Percentiles rank a stretch among this genome's conserved stretches.
Evolutionary conservation across 1,140 invertebrate genomes (phyloP).

Genomic region (Drosophila tsacasi): DNA sequence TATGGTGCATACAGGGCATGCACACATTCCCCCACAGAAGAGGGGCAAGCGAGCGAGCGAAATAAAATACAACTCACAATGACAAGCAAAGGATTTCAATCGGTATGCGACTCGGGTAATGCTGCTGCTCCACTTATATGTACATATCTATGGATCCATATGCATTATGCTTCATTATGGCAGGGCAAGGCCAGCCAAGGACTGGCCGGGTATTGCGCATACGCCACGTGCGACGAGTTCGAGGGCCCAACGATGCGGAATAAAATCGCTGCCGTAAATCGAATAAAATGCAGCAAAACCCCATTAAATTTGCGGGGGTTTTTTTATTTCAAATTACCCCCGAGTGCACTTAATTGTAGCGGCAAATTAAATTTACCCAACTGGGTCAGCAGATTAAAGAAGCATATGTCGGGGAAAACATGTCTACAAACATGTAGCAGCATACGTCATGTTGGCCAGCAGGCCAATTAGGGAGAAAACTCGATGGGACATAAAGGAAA

Average conservation of each 20-base stretch:
- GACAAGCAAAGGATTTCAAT: slow-evolving; percentile 63
- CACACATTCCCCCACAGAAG: slow-evolving; percentile 16
- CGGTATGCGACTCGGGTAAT: slow-evolving; percentile 29
- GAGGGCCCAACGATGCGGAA: slow-evolving; percentile 20
- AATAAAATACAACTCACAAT: slow-evolving; percentile 55
- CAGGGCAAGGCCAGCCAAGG: slow-evolving; percentile 32
- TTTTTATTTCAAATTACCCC: background rate
- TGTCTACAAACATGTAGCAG: background rate
- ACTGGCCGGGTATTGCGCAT: slow-evolving; percentile 21
- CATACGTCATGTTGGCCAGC: slow-evolving; percentile 35
- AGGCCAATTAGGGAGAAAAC: slow-evolving; percentile 32
- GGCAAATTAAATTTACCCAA: slow-evolving; percentile 37
- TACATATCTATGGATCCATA: slow-evolving; percentile 40
- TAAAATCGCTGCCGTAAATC: slow-evolving; percentile 26
- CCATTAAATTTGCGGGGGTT: slow-evolving; percentile 24
- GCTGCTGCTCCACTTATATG: slow-evolving; percentile 24
- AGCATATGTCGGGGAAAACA: slow-evolving; percentile 32
- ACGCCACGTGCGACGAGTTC: slow-evolving; percentile 12
- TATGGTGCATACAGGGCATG: slow-evolving; percentile 23
- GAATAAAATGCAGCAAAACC: slow-evolving; percentile 33
- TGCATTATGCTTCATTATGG: slow-evolving; percentile 56
- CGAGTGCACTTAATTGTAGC: slow-evolving; percentile 39
- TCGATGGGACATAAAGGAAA: slow-evolving; percentile 6
- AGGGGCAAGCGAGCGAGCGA: slow-evolving; percentile 16
- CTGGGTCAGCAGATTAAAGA: slow-evolving; percentile 45